A percentile compares a stretch with the other conserved stretches of the same genome.
Evolutionary conservation across 2,888 invertebrate species (phyloP).

Genomic region (Trichacis sp.): DNA sequence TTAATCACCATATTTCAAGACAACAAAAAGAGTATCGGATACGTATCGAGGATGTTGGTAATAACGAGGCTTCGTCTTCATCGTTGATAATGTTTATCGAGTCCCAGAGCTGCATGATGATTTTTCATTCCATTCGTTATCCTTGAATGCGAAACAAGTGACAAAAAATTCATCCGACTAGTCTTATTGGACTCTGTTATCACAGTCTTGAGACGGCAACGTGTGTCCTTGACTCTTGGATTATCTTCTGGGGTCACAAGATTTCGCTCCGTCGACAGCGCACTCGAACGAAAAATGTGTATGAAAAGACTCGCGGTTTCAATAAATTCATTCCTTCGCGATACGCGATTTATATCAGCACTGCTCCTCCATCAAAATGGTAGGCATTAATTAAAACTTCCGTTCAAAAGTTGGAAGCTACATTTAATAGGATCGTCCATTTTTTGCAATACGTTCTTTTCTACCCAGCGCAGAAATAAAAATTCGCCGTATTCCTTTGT

Average conservation of each 20-base stretch:
- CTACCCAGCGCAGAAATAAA: too few relatives aligned
- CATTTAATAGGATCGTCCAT: too few relatives aligned
- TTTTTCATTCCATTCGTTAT: background rate
- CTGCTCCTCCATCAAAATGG: too few relatives aligned
- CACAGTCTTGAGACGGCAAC: constrained; percentile 48
- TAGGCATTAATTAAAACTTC: too few relatives aligned
- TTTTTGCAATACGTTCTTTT: too few relatives aligned
- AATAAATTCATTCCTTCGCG: constrained; percentile 14
- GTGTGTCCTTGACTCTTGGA: constrained; percentile 63
- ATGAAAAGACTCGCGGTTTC: constrained; percentile 31
- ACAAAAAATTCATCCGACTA: background rate
- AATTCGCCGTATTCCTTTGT: too few relatives aligned
- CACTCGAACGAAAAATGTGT: constrained; percentile 58
- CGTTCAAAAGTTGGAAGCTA: too few relatives aligned
- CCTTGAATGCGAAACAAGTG: background rate
- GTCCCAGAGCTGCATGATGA: background rate
- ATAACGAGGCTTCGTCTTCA: background rate
- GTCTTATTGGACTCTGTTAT: constrained; percentile 22
- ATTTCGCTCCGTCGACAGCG: constrained; percentile 46
- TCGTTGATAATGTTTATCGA: background rate
- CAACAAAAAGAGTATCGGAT: background rate
- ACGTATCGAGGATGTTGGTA: background rate
- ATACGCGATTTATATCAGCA: too few relatives aligned
- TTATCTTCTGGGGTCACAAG: constrained; percentile 57
- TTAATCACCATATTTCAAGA: background rate